Conservation (phyloP, 1,140 invertebrate species). For the Whitmania pigra region DNA sequence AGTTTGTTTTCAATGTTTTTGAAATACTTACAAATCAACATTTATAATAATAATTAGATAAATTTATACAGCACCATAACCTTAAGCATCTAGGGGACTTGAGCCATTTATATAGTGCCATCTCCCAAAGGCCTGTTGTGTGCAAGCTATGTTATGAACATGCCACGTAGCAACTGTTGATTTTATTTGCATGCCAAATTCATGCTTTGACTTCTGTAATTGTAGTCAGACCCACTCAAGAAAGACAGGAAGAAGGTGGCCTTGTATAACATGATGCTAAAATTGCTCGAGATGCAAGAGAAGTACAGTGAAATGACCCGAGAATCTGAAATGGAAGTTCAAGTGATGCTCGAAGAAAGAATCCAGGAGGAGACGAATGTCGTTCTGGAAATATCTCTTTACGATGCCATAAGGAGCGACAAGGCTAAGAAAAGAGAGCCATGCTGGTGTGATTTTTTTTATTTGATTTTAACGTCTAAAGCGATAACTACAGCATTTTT, state of each 20-base stretch:
- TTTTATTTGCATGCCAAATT: no score
- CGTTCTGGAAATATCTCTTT: slow-evolving; percentile 40
- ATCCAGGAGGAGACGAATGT: slow-evolving; percentile 36
- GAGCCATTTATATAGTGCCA: no score
- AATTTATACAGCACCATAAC: no score
- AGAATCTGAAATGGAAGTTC: slow-evolving; percentile 40
- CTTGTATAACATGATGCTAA: slow-evolving; percentile 37
- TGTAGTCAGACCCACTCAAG: slow-evolving; percentile 35
- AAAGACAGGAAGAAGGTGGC: slow-evolving; percentile 37
- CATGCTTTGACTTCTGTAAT: no score
- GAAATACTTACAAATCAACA: no score
- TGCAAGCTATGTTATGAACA: no score
- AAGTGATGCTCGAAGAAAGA: slow-evolving; percentile 35
- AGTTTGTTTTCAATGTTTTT: slow-evolving; percentile 1
- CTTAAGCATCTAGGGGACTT: no score
- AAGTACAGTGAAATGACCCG: slow-evolving; percentile 33
- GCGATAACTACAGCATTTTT: no score
- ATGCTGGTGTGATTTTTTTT: slow-evolving; percentile 35
- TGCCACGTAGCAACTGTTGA: no score
- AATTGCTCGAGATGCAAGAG: slow-evolving; percentile 37
- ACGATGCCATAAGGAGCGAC: slow-evolving; percentile 43
- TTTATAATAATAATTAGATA: no score
- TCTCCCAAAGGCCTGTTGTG: no score
- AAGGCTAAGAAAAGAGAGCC: slow-evolving; percentile 40
- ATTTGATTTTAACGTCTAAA: background rate